Conservation (phyloP, 2,113 vertebrate species). For the Vidua macroura region DNA sequence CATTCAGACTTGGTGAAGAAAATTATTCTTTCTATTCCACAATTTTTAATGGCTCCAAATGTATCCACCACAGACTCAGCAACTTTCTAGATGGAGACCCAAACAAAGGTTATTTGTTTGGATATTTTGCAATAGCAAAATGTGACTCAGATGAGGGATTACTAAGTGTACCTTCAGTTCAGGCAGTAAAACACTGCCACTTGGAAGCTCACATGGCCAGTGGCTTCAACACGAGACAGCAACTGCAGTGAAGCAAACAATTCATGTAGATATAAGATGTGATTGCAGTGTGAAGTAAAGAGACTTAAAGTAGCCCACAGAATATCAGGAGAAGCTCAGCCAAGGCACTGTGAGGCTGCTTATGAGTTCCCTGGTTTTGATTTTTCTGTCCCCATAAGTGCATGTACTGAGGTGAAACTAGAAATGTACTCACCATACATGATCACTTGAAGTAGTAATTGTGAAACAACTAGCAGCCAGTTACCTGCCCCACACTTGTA, state of each 20-base stretch:
- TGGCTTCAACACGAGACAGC: neutral
- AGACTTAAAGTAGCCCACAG: neutral
- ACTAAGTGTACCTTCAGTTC: neutral
- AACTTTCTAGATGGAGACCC: neutral
- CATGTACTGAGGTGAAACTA: neutral
- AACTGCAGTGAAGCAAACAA: neutral
- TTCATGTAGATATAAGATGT: neutral
- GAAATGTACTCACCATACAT: neutral
- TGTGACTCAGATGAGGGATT: neutral
- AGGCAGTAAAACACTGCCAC: neutral
- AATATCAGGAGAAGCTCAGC: neutral
- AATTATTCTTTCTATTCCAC: neutral
- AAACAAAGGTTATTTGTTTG: slow-evolving; percentile 37
- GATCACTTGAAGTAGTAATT: rapidly evolving
- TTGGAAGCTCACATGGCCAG: neutral
- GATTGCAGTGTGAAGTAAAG: neutral
- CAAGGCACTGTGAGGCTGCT: neutral
- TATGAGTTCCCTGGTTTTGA: neutral
- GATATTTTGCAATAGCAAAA: slow-evolving; percentile 17
- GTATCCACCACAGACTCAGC: neutral
- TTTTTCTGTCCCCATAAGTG: neutral
- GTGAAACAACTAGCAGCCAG: neutral
- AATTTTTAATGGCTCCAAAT: neutral
- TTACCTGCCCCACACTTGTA: neutral
- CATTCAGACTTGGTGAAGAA: neutral